These are phyloP conservation scores for Taenaris catops DNA, from an alignment of 2,888 invertebrate genomes.

Conservation along the genomic window DNA sequence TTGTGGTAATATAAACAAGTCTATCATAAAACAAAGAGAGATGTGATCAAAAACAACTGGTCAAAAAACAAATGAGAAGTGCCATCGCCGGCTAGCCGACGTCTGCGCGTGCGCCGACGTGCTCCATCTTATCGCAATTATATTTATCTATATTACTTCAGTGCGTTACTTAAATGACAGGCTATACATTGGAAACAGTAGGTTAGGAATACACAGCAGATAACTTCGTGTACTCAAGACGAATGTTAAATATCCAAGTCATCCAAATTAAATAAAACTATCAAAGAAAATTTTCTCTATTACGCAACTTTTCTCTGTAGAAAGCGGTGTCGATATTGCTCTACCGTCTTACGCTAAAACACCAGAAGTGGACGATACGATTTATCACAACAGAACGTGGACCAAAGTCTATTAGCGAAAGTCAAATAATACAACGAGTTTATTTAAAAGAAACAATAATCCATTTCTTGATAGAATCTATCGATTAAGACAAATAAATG, in stretches of 20 bases:
- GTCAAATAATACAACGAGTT: too few species aligned
- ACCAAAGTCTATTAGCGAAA: too few species aligned
- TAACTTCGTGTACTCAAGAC: slow-evolving; percentile 6
- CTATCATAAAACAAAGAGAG: too few species aligned
- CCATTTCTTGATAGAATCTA: too few species aligned
- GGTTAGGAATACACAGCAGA: slow-evolving; percentile 20
- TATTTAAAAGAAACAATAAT: too few species aligned
- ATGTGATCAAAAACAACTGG: too few species aligned
- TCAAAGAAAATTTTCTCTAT: slow-evolving; percentile 8
- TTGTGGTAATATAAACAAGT: too few species aligned
- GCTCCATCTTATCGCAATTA: slow-evolving; percentile 27
- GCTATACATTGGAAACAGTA: slow-evolving; percentile 16
- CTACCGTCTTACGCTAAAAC: slow-evolving; percentile 6
- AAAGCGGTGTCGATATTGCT: slow-evolving; percentile 9
- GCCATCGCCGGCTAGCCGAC: slow-evolving; percentile 31
- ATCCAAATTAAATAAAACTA: slow-evolving; percentile 5
- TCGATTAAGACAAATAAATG: slow-evolving; percentile 40
- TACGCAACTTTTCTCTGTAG: slow-evolving; percentile 4
- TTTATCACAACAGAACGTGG: too few species aligned
- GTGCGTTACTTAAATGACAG: slow-evolving; percentile 25
- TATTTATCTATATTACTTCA: slow-evolving; percentile 28
- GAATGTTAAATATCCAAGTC: slow-evolving; percentile 5
- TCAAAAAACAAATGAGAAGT: too few species aligned
- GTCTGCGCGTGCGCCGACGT: slow-evolving; percentile 36
- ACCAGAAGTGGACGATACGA: too few species aligned